Base-by-base conservation (phyloP, 2,888 invertebrate genomes). In the Syrphus vitripennis region DNA sequence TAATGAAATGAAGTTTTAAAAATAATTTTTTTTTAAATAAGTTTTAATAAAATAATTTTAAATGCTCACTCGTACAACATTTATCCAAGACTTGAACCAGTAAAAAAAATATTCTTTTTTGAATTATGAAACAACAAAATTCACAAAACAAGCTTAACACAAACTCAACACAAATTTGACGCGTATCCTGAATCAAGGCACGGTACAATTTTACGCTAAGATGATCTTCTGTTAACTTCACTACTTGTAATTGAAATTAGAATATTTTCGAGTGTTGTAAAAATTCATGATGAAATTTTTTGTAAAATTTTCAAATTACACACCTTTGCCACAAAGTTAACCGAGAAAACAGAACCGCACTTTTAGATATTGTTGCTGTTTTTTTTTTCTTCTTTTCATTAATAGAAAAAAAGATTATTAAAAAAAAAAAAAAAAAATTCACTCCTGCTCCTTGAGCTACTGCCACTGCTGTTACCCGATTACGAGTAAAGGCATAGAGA, bases 371-470 rank as follows among this genome's bases (percentile, higher is more conserved):
- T 69, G 10, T 45, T 21, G n/a, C n/a, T n/a, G n/a, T 29, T 48
- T 31, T 14, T 37, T 42, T 53, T 55, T 63, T 45, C 40, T 4
- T 14, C n/a, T n/a, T n/a, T n/a, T n/a, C n/a, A n/a, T 48, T 12
- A 14, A 45, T 3, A 21, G 12, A 14, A 5, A 26, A 50, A 31
- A 48, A 61, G 29, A 31, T 16, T 7, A 14, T 57, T 21, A 59
- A 14, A 42, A 26, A 26, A 40, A 45, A 29, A 14, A n/a, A 37
- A 19, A 10, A 37, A 29, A 12, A 50, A 67, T 48, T 67, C 34
- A 59, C 82, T 82, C 77, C 82, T 82, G 82, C 78, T 86, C 82
- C 78, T 86, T 77, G 61, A 65, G 86, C 83, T 75, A 79, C 79
- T 79, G 70, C 70, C 50, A 45, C 83, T 70, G 34, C 82, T 78